Percentiles rank a stretch among this genome's conserved stretches.
Evolutionary conservation across 1,140 invertebrate species (phyloP).

Genomic region (Ceratoteleas bidentatus): DNA sequence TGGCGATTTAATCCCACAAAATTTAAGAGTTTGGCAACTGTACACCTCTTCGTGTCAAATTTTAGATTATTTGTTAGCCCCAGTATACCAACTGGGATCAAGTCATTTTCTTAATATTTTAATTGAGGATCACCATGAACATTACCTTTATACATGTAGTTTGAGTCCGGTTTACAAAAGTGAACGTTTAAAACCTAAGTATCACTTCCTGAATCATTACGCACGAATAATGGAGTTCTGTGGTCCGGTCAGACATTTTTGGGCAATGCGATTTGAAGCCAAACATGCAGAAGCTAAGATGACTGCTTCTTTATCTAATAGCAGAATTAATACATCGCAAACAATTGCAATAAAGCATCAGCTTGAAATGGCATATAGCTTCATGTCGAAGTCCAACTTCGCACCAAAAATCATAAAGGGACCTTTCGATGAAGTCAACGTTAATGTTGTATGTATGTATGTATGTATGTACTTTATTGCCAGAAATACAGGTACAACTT

Average conservation of each 20-base stretch:
- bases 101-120: constrained; percentile 15
- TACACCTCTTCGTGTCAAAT: constrained; percentile 38
- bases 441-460: too few species aligned
- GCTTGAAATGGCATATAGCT: constrained; percentile 14
- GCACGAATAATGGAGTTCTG: constrained; percentile 19
- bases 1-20: constrained; percentile 37
- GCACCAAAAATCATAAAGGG: constrained; percentile 5
- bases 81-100: constrained; percentile 27
- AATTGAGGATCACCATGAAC: constrained; percentile 42
- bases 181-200: constrained; percentile 34
- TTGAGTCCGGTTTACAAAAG: constrained; percentile 10
- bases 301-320: constrained; percentile 17
- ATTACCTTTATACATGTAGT: not conserved
- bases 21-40: constrained; percentile 33
- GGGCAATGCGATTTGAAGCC: constrained; percentile 47
- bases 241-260: constrained; percentile 32
- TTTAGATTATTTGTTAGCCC: constrained; percentile 25
- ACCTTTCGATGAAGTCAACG: not conserved
- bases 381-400: constrained; percentile 29
- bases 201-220: constrained; percentile 28
- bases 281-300: constrained; percentile 20
- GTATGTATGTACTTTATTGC: too few species aligned
- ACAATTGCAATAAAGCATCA: constrained; percentile 21
- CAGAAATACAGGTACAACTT: too few species aligned
- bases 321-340: constrained; percentile 34